These are phyloP conservation scores for crab-eating macaque (Macaca fascicularis) DNA, from an alignment of 2,113 vertebrate genomes.

Conservation along the genomic window DNA sequence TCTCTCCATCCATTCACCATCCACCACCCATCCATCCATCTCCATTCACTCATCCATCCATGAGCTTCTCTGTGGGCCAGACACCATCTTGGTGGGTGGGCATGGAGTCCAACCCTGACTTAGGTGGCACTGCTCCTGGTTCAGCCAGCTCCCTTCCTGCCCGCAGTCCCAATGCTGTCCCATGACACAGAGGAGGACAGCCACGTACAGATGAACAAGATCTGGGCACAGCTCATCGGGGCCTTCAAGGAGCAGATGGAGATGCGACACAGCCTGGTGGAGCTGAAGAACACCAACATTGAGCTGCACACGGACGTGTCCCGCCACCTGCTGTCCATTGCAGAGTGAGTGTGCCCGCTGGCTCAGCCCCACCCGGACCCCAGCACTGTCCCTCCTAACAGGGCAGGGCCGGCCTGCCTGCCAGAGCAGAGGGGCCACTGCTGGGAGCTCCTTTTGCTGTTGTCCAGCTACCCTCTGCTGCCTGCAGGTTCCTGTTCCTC, in stretches of 20 bases:
- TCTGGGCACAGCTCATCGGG: conserved; percentile 62
- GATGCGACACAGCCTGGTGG: conserved; percentile 76
- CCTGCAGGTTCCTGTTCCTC: not conserved
- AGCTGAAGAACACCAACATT: conserved; percentile 79
- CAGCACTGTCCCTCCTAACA: not conserved
- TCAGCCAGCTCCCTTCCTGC: not conserved
- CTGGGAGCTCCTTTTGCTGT: not conserved
- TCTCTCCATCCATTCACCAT: not conserved
- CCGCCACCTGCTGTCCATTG: conserved; percentile 79
- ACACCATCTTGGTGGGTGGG: too few relatives aligned
- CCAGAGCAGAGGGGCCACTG: not conserved
- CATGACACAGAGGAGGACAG: conserved; percentile 42
- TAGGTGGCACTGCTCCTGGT: not conserved
- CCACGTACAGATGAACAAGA: conserved; percentile 54
- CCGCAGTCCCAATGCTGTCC: not conserved
- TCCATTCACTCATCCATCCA: not conserved
- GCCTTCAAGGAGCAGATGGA: conserved; percentile 81
- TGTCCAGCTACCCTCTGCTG: not conserved
- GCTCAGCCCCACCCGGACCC: rapidly evolving
- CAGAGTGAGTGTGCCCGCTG: conserved; percentile 72
- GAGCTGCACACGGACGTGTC: conserved; percentile 79
- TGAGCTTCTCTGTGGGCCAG: not conserved
- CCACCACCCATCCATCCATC: not conserved
- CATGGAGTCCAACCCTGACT: not conserved
- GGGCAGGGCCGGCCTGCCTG: not conserved